phyloP scores from a whole-genome alignment of 2,113 vertebrate genomes.

The Microcebus ravelobensis region DNA sequence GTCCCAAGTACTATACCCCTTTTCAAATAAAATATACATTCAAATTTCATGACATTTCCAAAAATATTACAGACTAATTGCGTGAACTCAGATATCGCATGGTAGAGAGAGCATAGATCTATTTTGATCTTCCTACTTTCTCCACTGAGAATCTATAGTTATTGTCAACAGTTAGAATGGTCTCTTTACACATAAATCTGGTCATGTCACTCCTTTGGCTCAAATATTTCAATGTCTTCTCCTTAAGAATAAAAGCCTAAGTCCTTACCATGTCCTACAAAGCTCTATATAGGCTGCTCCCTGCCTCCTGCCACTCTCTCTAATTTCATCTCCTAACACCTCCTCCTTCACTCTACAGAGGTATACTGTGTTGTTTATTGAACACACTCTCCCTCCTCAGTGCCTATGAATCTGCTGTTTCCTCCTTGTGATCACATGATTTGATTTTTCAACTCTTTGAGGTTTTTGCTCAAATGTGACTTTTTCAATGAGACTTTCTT shows the following conservation, averaged over 20 bases:
- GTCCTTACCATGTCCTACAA: neutral
- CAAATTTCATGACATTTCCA: neutral
- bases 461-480: neutral
- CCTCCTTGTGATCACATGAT: neutral
- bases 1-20: neutral
- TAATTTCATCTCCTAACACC: neutral
- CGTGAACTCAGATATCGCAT: neutral
- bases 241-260: neutral
- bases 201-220: neutral
- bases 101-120: neutral
- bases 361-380: accelerated
- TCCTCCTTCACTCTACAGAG: neutral
- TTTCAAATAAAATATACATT: conserved; percentile 24
- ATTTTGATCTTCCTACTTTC: neutral
- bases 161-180: neutral
- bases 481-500: neutral
- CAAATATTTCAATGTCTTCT: neutral
- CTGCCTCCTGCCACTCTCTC: too few species aligned
- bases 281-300: neutral
- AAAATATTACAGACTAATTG: neutral
- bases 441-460: conserved; percentile 1
- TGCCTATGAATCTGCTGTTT: neutral
- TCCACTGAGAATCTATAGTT: neutral
- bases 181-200: neutral
- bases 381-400: neutral